phyloP scores from a whole-genome alignment of 2,888 invertebrate genomes.

The Acrocyrtus sp. region DNA sequence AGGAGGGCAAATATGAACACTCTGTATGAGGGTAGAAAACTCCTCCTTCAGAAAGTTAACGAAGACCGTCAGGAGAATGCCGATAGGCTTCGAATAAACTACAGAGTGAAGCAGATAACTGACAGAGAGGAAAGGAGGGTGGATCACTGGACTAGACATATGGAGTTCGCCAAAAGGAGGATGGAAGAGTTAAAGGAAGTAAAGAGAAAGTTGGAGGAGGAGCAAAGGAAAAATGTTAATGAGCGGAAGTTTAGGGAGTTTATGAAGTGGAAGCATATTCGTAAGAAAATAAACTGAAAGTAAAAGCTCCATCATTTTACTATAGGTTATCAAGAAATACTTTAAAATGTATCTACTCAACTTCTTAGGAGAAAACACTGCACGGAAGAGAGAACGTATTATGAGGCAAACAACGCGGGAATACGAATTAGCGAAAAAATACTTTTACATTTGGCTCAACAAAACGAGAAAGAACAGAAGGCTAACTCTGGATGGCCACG shows the following conservation, averaged over 20 bases:
- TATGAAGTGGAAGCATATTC: conserved; percentile 11
- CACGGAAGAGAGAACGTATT: no score
- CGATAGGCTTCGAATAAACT: not conserved
- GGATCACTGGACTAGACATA: not conserved
- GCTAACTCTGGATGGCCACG: no score
- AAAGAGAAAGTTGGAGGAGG: conserved; percentile 11
- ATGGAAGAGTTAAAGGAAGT: not conserved
- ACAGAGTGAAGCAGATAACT: conserved; percentile 5
- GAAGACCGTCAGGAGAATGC: not conserved
- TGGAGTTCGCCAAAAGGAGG: not conserved
- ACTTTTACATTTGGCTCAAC: no score
- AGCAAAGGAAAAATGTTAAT: not conserved
- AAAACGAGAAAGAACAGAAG: no score
- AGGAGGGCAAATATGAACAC: not conserved
- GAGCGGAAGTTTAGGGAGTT: not conserved
- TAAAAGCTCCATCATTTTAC: no score
- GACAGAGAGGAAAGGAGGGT: conserved; percentile 4
- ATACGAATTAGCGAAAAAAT: no score
- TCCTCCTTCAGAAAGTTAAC: not conserved
- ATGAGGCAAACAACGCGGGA: no score
- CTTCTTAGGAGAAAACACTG: no score
- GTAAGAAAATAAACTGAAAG: no score
- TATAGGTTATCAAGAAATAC: no score
- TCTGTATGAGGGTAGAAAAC: not conserved
- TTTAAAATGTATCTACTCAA: no score